phyloP scores from a whole-genome alignment of 2,113 vertebrate genomes.

The Petrocephalus zakoni region DNA sequence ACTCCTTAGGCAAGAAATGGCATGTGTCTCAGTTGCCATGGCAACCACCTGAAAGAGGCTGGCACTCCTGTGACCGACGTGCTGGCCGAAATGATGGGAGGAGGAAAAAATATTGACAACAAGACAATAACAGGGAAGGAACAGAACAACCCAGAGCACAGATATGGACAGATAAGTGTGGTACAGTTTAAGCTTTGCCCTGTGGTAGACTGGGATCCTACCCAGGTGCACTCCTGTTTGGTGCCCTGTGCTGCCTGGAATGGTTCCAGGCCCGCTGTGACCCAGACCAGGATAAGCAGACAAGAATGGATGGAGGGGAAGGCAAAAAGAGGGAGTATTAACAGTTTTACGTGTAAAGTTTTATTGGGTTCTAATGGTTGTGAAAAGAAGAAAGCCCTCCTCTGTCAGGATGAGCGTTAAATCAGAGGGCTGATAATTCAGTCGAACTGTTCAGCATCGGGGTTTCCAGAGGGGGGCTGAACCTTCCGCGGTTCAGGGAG shows the following conservation, averaged over 20 bases:
- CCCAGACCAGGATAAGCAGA: neutral
- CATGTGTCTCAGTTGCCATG: neutral
- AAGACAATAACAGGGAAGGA: neutral
- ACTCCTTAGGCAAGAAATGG: neutral
- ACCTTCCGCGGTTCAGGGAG: constrained; percentile 36
- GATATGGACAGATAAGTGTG: too few species aligned
- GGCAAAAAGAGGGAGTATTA: neutral
- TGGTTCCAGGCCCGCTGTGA: neutral
- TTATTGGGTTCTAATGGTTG: neutral
- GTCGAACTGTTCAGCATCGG: neutral
- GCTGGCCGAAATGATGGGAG: neutral
- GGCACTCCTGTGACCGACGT: neutral
- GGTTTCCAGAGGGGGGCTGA: constrained; percentile 27
- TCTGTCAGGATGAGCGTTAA: neutral
- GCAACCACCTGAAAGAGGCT: neutral
- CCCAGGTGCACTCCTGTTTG: neutral
- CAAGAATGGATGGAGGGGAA: neutral
- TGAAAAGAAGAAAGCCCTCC: neutral
- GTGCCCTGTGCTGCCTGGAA: neutral
- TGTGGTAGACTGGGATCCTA: too few species aligned
- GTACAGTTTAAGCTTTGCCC: too few species aligned
- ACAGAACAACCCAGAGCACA: neutral
- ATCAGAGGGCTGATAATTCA: neutral
- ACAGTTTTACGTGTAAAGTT: neutral
- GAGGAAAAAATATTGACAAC: neutral